Evolutionary conservation across 2,113 vertebrate species (phyloP).

Genomic region (Alouatta palliata): DNA sequence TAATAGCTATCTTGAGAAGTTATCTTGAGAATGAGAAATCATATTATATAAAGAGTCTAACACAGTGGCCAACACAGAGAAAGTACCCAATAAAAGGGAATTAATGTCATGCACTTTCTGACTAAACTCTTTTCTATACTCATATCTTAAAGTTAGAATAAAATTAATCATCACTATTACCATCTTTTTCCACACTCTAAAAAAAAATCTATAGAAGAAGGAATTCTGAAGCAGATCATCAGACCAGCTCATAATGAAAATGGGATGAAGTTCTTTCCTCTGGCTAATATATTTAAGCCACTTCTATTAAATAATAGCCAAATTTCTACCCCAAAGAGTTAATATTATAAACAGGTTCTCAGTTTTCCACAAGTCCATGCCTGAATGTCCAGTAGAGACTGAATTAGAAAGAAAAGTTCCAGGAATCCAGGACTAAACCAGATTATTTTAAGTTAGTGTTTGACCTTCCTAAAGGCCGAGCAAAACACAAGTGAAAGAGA

Average conservation of each 20-base stretch:
- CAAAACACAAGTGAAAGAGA: not conserved
- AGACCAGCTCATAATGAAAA: not conserved
- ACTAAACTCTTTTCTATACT: conserved; percentile 5
- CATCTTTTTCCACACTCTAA: not conserved
- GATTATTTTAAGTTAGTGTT: conserved; percentile 36
- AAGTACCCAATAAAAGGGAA: not conserved
- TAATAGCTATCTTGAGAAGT: not conserved
- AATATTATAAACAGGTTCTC: not conserved
- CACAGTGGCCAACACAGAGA: not conserved
- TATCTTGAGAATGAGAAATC: not conserved
- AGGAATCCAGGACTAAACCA: not conserved
- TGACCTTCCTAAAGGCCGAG: not conserved
- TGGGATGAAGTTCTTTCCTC: not conserved
- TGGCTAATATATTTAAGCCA: conserved; percentile 7
- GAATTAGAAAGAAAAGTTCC: conserved; percentile 38
- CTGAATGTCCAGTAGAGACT: not conserved
- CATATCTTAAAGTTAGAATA: conserved; percentile 53
- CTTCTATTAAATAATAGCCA: not conserved
- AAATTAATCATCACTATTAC: conserved; percentile 36
- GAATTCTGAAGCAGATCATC: not conserved
- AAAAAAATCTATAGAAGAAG: not conserved
- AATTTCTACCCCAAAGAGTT: not conserved
- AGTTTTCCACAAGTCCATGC: not conserved
- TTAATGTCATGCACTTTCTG: not conserved
- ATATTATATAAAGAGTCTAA: not conserved